Evolutionary conservation across 2,888 invertebrate species (phyloP).

Genomic region (Ochlodes sylvanus): DNA sequence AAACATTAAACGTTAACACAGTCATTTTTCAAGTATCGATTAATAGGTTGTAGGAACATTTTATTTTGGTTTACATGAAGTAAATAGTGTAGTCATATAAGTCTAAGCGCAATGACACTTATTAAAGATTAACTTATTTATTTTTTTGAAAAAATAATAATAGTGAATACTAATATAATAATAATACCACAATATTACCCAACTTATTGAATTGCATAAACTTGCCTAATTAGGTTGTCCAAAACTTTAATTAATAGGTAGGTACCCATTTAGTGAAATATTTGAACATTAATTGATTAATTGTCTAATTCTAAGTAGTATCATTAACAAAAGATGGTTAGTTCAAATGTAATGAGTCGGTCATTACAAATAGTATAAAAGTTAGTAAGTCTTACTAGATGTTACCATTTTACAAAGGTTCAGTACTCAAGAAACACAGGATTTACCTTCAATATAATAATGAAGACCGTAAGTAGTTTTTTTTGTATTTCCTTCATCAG

Average conservation of each 20-base stretch:
- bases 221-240: background rate
- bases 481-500: background rate
- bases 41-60: no score
- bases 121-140: no score
- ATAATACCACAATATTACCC: no score
- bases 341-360: background rate
- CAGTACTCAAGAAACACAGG: background rate
- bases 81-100: no score
- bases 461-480: conserved; percentile 30
- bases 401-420: conserved; percentile 13
- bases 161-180: no score
- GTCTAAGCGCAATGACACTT: no score
- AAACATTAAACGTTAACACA: no score
- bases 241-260: background rate
- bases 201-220: no score
- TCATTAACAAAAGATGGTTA: background rate
- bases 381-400: background rate
- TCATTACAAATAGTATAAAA: conserved; percentile 26
- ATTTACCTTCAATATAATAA: background rate
- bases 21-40: no score
- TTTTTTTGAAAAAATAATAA: no score
- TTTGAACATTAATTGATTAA: conserved; percentile 1
- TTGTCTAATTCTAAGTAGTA: background rate
- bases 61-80: no score
- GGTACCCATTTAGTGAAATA: background rate